Evolutionary conservation across 1,140 invertebrate genomes (phyloP), one percentile per base, ranked within the genome.

Genomic region (Cyphomyrmex costatus): DNA sequence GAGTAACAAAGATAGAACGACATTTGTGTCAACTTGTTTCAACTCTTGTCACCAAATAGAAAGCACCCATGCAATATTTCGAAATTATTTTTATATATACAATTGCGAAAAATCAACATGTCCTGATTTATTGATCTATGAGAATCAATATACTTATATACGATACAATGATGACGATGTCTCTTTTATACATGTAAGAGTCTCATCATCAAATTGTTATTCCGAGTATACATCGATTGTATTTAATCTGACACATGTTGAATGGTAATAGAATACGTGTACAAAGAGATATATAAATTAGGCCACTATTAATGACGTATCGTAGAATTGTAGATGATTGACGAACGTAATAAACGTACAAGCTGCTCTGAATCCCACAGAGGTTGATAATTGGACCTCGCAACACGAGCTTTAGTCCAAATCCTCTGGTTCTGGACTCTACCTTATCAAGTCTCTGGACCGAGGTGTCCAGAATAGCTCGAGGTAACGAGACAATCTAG

Each of bases 401-500:
- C 86, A 89, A 87, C 83, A 82, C 80, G 68, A 70, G 89, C 70
- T 90, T 90, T 79, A 89, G 86, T 63, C 76, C 85, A 8, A 56
- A 84, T 74, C 76, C 85, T 71, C 56, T 66, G 70, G 24, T 21
- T 61, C 76, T 53, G 58, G 16, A 56, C 36, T 71, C 60, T 33
- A 68, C 58, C 30, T 78, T 79, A 30, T 66, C 74, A 53, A 53
- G 74, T 61, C 53, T n/a, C 78, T 51, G 85, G 73, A 73, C 89
- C 86, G 84, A 89, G 85, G 87, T 90, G 89, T 90, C 80, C 84
- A 77, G 79, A 83, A 89, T 90, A 87, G 85, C 85, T 85, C 71
- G 78, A 85, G 77, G 80, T 90, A 91, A 91, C 89, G 89, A 91
- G 87, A 87, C 87, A 91, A 91, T 91, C 87, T 89, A 87, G 90